These are phyloP conservation scores for Taphrorychus bicolor DNA, from an alignment of 2,888 invertebrate genomes.

Conservation along the genomic window DNA sequence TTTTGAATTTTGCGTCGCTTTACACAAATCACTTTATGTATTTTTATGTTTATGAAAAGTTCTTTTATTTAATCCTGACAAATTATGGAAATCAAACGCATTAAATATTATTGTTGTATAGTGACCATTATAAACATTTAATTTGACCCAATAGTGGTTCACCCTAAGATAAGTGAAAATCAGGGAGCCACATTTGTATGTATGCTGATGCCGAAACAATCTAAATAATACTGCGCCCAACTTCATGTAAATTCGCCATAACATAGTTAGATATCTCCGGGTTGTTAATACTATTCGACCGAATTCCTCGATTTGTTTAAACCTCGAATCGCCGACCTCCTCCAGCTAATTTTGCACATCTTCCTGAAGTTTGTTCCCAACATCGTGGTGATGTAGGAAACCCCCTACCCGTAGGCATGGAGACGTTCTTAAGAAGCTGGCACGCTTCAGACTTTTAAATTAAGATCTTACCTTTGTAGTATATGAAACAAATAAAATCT, in stretches of 20 bases:
- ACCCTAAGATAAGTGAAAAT: slow-evolving; percentile 7
- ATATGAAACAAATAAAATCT: not conserved
- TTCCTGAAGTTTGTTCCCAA: slow-evolving; percentile 9
- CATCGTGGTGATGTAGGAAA: too few relatives aligned
- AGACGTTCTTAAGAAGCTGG: too few relatives aligned
- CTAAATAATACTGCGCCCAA: slow-evolving; percentile 49
- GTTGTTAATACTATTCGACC: slow-evolving; percentile 46
- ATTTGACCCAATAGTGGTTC: not conserved
- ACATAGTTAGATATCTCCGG: slow-evolving; percentile 52
- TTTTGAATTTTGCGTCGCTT: too few relatives aligned
- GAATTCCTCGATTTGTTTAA: slow-evolving; percentile 44
- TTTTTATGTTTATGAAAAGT: too few relatives aligned
- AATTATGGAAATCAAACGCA: not conserved
- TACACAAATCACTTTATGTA: too few relatives aligned
- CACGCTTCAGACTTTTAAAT: too few relatives aligned
- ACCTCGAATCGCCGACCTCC: slow-evolving; percentile 45
- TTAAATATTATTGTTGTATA: not conserved
- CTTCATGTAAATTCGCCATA: slow-evolving; percentile 52
- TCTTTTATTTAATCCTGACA: too few relatives aligned
- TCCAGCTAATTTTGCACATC: slow-evolving; percentile 30
- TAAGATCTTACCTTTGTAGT: not conserved
- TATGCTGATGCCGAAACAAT: slow-evolving; percentile 47
- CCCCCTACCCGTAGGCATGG: too few relatives aligned
- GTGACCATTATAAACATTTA: not conserved
- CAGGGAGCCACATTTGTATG: slow-evolving; percentile 41